Percentiles rank a stretch among this genome's conserved stretches.
Conservation (phyloP, 2,888 invertebrate genomes). For the Stenurella melanura region DNA sequence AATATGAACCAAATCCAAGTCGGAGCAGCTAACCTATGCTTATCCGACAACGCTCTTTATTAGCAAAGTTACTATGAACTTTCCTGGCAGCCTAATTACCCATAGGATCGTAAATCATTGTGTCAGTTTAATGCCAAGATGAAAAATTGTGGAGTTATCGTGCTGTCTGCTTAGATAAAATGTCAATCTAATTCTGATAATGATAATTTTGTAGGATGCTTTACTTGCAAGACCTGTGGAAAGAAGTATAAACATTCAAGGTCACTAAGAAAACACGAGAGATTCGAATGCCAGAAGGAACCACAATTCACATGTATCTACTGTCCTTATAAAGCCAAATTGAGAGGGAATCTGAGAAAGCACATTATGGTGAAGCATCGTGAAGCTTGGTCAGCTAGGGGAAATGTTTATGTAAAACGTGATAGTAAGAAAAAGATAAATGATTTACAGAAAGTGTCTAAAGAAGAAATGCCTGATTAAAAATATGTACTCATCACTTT, state of each 20-base stretch:
- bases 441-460: neutral
- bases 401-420: slow-evolving; percentile 28
- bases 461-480: neutral
- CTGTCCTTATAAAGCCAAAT: slow-evolving; percentile 49
- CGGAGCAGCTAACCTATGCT: no score
- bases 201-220: slow-evolving; percentile 42
- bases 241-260: slow-evolving; percentile 62
- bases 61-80: no score
- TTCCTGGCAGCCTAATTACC: neutral
- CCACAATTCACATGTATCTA: slow-evolving; percentile 52
- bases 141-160: neutral
- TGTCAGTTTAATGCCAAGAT: neutral
- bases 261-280: slow-evolving; percentile 54
- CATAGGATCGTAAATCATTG: neutral
- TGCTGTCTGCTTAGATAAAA: neutral
- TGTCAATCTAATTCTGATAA: neutral
- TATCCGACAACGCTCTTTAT: no score
- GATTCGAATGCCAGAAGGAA: slow-evolving; percentile 59
- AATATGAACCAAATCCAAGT: no score
- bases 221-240: slow-evolving; percentile 60
- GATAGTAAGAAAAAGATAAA: neutral
- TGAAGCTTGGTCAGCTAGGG: slow-evolving; percentile 31
- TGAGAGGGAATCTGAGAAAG: slow-evolving; percentile 44
- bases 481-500: neutral
- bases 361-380: slow-evolving; percentile 47